A percentile compares a stretch with the other conserved stretches of the same genome.
Conservation (phyloP, 2,888 invertebrate species). For the Xestia c-nigrum region DNA sequence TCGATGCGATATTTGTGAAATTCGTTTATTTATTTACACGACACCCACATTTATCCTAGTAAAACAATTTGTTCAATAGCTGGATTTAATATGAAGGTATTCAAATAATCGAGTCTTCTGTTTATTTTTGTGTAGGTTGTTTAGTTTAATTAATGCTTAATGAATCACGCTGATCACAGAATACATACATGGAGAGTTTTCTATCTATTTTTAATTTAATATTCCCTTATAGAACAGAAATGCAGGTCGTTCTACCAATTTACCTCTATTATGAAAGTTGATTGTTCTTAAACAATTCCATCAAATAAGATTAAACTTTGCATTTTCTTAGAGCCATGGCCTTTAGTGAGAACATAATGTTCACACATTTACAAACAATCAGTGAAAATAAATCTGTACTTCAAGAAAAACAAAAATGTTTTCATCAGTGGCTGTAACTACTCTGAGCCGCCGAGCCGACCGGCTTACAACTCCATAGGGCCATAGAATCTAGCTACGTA, state of each 20-base stretch:
- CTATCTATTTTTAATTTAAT: background rate
- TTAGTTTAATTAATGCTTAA: too few species aligned
- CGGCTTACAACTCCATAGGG: too few species aligned
- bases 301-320: background rate
- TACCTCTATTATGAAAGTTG: background rate
- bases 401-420: too few species aligned
- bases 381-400: too few species aligned
- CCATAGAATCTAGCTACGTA: too few species aligned
- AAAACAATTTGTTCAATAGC: background rate
- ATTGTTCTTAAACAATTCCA: background rate
- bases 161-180: too few species aligned
- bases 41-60: background rate
- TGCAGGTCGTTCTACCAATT: background rate
- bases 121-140: too few species aligned
- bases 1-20: too few species aligned
- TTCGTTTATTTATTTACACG: too few species aligned
- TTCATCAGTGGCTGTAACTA: too few species aligned
- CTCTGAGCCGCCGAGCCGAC: too few species aligned
- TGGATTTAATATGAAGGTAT: background rate
- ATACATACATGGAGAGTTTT: background rate
- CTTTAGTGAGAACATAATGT: background rate
- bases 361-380: too few species aligned
- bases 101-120: background rate
- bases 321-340: background rate
- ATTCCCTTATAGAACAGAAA: background rate